phyloP scores from a whole-genome alignment of 1,140 invertebrate genomes.

The Elymnias hypermnestra region DNA sequence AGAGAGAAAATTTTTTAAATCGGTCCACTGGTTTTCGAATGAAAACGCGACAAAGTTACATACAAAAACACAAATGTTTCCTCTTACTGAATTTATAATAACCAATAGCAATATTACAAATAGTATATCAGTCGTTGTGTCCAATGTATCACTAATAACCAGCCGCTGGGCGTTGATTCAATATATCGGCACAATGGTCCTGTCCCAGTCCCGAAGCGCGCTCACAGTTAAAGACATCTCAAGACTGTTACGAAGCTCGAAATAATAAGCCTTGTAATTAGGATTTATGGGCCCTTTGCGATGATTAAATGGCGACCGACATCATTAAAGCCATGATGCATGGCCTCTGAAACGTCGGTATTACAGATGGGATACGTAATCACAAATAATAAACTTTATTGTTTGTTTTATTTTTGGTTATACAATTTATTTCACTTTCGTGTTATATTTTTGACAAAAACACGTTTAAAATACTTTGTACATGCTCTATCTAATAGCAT shows the following conservation, averaged over 20 bases:
- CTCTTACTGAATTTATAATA: too few species aligned
- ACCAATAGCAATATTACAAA: too few species aligned
- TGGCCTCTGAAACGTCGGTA: slow-evolving; percentile 32
- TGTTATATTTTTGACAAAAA: too few species aligned
- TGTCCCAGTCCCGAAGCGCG: slow-evolving; percentile 24
- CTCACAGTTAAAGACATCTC: slow-evolving; percentile 32
- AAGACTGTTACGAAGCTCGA: slow-evolving; percentile 34
- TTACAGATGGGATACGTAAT: slow-evolving; percentile 34
- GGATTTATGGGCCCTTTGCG: slow-evolving; percentile 59
- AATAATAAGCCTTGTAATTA: slow-evolving; percentile 66
- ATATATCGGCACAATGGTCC: slow-evolving; percentile 44
- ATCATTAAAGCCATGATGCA: slow-evolving; percentile 47
- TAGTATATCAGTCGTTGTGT: too few species aligned
- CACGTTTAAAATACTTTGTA: too few species aligned
- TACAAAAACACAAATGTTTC: too few species aligned
- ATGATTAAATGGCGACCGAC: slow-evolving; percentile 49
- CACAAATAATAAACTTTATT: slow-evolving; percentile 21
- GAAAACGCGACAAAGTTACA: too few species aligned
- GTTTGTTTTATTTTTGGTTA: slow-evolving; percentile 5
- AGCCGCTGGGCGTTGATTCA: slow-evolving; percentile 18
- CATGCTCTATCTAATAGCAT: too few species aligned
- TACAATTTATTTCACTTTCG: too few species aligned
- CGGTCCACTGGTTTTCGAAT: too few species aligned
- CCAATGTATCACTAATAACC: slow-evolving; percentile 12
- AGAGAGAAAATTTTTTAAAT: too few species aligned